Evolutionary conservation across 2,888 invertebrate species (phyloP), one percentile per base, ranked within the genome.

Genomic region (Entomobrya proxima): DNA sequence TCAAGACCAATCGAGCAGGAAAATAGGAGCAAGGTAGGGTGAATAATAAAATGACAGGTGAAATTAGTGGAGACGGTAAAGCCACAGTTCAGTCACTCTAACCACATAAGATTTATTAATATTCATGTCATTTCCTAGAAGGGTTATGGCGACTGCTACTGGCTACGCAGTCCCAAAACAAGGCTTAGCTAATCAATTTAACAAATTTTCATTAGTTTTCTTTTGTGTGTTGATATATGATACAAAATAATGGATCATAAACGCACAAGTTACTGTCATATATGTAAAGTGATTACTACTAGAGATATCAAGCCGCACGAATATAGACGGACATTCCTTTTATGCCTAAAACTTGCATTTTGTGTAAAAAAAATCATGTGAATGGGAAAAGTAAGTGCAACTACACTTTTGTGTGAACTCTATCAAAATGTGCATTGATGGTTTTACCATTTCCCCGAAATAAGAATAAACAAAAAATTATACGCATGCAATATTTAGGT

Each of bases 401-500:
- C 18, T 32, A 61, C 32, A n/a, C 61, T n/a, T 32, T 32, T 61
- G 32, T 61, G 5, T 61, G 61, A 9, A 61, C 61, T 32, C 61
- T 6, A 61, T 30, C n/a, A 55, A 55, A 24, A 24, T 55, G 27
- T 24, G 27, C 55, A 55, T 55, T 24, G 15, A 61, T 37, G 37
- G 27, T n/a, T n/a, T n/a, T n/a, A n/a, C n/a, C n/a, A n/a, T n/a
- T n/a, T n/a, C n/a, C n/a, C 18, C 18, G 15, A 18, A 52, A 18
- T 2, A 52, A n/a, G 21, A 18, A 11, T 2, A 52, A 52, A 2
- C 1, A 21, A 64, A 64, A 64, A 40, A 40, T 21, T 37, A 35
- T 67, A 21, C 18, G 67, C 69, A 69, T 69, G 69, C 69, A 40
- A 69, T 69, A 69, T 69, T 69, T 69, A 69, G 69, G 69, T 37